Evolutionary conservation across 2,888 invertebrate genomes (phyloP).

Genomic region (Chymomyza procnemis): DNA sequence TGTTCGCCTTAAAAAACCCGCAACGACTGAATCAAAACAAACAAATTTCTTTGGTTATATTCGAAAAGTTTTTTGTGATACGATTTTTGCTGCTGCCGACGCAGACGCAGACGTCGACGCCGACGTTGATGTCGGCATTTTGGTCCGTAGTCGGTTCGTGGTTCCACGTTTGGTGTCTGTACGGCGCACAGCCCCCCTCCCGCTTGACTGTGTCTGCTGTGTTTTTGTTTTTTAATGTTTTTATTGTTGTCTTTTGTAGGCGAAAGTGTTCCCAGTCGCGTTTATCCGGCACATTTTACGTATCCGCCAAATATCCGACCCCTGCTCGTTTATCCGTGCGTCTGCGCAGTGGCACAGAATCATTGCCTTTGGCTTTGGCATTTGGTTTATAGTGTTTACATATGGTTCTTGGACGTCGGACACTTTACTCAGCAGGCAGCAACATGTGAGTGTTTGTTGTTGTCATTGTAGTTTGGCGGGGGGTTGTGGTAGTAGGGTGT

Average conservation of each 20-base stretch:
- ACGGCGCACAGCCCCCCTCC: no score
- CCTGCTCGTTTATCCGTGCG: conserved; percentile 51
- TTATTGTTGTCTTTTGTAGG: neutral
- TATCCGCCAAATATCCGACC: conserved; percentile 49
- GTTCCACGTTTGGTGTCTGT: neutral
- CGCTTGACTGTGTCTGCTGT: neutral
- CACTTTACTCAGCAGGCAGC: neutral
- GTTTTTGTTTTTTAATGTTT: neutral
- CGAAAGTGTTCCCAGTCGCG: conserved; percentile 53
- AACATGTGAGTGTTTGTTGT: conserved; percentile 6
- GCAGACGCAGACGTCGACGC: neutral
- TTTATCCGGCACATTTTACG: conserved; percentile 41
- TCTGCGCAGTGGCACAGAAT: conserved; percentile 36
- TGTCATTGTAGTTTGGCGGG: conserved; percentile 13
- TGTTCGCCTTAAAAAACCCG: conserved; percentile 69
- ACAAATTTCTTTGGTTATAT: conserved; percentile 73
- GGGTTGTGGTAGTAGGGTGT: no score
- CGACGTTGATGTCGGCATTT: neutral
- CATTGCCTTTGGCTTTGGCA: conserved; percentile 14
- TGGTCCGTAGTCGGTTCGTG: neutral
- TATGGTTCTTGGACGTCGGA: neutral
- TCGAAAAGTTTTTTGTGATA: conserved; percentile 38
- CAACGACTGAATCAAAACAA: conserved; percentile 76
- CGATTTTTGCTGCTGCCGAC: conserved; percentile 14
- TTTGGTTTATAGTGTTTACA: conserved; percentile 23